These are phyloP conservation scores for Tolypeutes matacus DNA, from an alignment of 2,797 vertebrate genomes.

Conservation along the genomic window DNA sequence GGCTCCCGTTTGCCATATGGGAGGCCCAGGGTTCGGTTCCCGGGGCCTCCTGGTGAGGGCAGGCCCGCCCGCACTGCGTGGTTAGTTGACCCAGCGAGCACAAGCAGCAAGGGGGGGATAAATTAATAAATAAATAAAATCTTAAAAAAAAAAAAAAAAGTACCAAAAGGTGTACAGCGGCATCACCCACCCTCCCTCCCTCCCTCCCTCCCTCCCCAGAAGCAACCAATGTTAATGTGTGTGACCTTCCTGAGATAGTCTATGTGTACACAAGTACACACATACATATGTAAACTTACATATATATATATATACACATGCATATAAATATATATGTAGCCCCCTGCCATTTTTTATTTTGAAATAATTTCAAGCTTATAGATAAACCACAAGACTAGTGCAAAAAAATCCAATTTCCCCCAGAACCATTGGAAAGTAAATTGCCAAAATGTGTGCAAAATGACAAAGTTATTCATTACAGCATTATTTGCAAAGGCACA, in stretches of 20 bases:
- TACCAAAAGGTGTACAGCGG: neutral
- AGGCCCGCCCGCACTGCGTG: no score
- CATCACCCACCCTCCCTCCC: neutral
- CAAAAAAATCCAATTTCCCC: neutral
- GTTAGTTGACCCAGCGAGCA: no score
- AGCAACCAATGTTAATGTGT: neutral
- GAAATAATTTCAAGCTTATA: constrained; percentile 30
- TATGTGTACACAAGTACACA: no score
- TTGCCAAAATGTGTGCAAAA: neutral
- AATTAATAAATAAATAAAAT: no score
- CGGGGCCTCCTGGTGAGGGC: no score
- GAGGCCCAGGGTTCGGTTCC: no score
- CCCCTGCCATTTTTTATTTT: neutral
- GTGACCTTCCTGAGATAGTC: neutral
- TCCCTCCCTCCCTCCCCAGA: neutral
- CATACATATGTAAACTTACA: neutral
- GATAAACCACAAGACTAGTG: neutral
- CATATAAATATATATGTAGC: neutral
- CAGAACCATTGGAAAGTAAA: neutral
- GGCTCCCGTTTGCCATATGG: no score
- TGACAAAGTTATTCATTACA: neutral
- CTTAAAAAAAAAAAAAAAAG: no score
- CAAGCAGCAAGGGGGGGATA: no score
- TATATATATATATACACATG: no score
- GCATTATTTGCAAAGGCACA: neutral